phyloP scores from a whole-genome alignment of 2,113 vertebrate genomes.

The Podarcis cretensis region DNA sequence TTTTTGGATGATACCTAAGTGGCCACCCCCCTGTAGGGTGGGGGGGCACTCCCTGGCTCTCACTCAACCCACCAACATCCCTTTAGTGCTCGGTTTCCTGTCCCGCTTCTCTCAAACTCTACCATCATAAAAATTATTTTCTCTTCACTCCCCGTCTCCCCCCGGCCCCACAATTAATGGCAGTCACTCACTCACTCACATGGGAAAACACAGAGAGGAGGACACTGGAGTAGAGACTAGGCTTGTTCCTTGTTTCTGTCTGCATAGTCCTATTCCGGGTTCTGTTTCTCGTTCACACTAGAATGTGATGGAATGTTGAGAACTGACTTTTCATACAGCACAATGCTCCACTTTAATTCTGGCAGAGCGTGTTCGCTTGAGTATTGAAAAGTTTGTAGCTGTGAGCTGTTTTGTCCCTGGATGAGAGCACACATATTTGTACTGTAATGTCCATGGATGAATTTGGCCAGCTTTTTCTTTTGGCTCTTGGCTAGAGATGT shows the following conservation, averaged over 20 bases:
- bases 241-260: neutral
- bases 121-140: neutral
- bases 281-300: neutral
- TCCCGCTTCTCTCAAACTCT: too few relatives aligned
- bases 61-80: neutral
- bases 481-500: slow-evolving; percentile 3
- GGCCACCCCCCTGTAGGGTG: neutral
- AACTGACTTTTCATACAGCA: neutral
- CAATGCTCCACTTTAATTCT: neutral
- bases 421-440: neutral
- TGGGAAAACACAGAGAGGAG: neutral
- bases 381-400: slow-evolving; percentile 9
- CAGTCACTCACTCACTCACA: neutral
- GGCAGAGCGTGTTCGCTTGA: neutral
- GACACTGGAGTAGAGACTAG: too few relatives aligned
- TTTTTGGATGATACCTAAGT: too few relatives aligned
- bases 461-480: neutral
- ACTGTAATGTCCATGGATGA: neutral
- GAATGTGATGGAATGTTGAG: neutral
- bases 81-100: neutral
- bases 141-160: too few relatives aligned
- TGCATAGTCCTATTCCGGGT: neutral
- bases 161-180: neutral
- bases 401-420: neutral
- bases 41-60: neutral